phyloP scores from a whole-genome alignment of 2,113 vertebrate species.

The Coracopsis vasa region DNA sequence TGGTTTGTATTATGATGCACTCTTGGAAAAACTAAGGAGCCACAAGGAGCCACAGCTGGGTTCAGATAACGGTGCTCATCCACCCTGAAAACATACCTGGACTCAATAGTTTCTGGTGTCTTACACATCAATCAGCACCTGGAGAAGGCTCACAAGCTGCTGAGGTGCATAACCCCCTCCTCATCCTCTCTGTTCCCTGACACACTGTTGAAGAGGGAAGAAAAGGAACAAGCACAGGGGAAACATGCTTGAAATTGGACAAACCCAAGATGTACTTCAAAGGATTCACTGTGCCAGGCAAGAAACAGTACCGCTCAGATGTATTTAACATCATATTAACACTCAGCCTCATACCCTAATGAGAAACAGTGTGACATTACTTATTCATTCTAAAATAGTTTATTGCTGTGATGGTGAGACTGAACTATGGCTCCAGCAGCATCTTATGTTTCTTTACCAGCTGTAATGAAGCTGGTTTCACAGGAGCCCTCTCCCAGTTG shows the following conservation, averaged over 20 bases:
- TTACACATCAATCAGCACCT: neutral
- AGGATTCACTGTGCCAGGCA: neutral
- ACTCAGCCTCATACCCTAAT: neutral
- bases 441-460: constrained; percentile 9
- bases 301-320: neutral
- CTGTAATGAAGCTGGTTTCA: constrained; percentile 13
- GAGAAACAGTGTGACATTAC: neutral
- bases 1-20: neutral
- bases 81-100: neutral
- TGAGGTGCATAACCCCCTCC: neutral
- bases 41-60: neutral
- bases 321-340: neutral
- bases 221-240: neutral
- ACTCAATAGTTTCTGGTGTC: neutral
- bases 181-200: neutral
- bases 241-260: neutral
- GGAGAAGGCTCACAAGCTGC: neutral
- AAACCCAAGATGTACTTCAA: neutral
- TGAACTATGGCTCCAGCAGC: neutral
- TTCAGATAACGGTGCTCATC: neutral
- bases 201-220: neutral
- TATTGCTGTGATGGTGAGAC: neutral
- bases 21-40: neutral
- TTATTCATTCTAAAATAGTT: constrained; percentile 41
- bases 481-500: neutral